phyloP scores from a whole-genome alignment of 2,797 vertebrate species.

The Molossus molossus region DNA sequence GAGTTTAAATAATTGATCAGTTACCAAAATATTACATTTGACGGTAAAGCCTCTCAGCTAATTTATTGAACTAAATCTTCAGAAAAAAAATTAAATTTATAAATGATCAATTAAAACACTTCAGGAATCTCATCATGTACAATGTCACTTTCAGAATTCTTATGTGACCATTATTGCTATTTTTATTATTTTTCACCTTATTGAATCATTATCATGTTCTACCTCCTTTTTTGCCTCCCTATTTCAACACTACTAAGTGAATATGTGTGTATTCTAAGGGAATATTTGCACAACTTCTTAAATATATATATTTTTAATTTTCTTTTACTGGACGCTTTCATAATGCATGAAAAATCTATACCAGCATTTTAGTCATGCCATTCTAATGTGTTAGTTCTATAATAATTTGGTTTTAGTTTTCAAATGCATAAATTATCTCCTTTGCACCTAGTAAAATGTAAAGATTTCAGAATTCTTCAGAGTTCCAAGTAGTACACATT shows the following conservation, averaged over 20 bases:
- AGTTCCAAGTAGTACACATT: background rate
- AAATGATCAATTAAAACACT: background rate
- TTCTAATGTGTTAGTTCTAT: background rate
- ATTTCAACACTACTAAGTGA: background rate
- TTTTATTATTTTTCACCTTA: background rate
- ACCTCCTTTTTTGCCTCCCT: background rate
- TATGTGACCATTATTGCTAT: background rate
- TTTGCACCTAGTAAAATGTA: background rate
- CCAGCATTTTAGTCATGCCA: background rate
- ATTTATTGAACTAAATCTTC: background rate
- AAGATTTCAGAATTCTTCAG: background rate
- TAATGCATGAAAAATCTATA: background rate
- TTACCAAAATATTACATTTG: background rate
- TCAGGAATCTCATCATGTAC: background rate
- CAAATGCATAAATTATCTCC: background rate
- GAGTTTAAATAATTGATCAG: constrained; percentile 7
- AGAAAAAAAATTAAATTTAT: background rate
- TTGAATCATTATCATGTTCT: background rate
- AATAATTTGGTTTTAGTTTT: background rate
- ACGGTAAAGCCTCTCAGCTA: background rate
- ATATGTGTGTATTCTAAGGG: background rate
- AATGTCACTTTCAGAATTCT: background rate
- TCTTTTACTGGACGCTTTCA: background rate
- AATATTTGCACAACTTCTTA: background rate
- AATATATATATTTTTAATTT: constrained; percentile 33